phyloP scores from a whole-genome alignment of 1,140 invertebrate species.

The Metopolophium dirhodum region DNA sequence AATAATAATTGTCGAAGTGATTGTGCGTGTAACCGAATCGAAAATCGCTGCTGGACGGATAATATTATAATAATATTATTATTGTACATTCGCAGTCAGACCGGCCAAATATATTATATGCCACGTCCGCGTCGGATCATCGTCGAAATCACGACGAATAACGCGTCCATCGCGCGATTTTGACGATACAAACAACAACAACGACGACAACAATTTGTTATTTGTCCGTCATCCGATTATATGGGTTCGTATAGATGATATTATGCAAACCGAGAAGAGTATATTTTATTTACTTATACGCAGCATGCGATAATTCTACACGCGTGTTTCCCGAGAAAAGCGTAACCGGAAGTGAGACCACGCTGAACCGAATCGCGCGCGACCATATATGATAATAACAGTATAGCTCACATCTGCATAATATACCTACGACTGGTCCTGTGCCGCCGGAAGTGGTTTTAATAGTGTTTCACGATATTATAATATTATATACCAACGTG shows the following conservation, averaged over 20 bases:
- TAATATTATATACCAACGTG: too few relatives aligned
- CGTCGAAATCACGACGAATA: background rate
- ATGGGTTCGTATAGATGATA: too few relatives aligned
- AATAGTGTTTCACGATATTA: background rate
- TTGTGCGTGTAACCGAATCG: background rate
- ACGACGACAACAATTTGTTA: background rate
- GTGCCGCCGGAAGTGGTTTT: background rate
- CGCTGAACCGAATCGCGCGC: background rate
- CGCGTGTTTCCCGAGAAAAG: background rate
- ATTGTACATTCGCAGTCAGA: too few relatives aligned
- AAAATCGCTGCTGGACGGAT: background rate
- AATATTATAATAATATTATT: too few relatives aligned
- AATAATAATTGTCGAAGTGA: too few relatives aligned
- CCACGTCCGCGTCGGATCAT: too few relatives aligned
- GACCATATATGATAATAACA: background rate
- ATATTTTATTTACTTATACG: background rate
- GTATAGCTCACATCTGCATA: too few relatives aligned
- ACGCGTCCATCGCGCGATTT: background rate
- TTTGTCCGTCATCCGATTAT: too few relatives aligned
- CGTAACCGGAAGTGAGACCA: background rate
- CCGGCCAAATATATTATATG: too few relatives aligned
- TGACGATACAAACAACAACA: background rate
- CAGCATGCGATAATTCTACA: background rate
- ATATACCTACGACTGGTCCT: too few relatives aligned
- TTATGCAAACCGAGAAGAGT: too few relatives aligned